A percentile compares a stretch with the other conserved stretches of the same genome.
These are phyloP conservation scores for Columbina picui DNA, from an alignment of 2,113 vertebrate genomes.

Conservation along the genomic window DNA sequence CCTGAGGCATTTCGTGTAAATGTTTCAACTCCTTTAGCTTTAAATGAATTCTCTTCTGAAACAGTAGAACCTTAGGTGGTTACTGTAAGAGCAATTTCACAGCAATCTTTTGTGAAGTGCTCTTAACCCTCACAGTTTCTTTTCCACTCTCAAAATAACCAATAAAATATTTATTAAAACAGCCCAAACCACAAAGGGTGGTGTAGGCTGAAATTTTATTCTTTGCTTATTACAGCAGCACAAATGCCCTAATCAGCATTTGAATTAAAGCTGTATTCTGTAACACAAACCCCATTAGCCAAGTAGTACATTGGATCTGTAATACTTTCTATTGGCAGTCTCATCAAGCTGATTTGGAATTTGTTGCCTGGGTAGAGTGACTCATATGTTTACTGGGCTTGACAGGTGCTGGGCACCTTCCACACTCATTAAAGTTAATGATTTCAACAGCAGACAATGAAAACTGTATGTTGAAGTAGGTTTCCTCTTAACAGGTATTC, in stretches of 20 bases:
- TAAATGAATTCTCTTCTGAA: constrained; percentile 61
- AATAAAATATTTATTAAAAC: constrained; percentile 72
- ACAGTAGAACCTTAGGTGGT: constrained; percentile 32
- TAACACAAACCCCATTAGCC: background rate
- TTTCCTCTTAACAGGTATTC: background rate
- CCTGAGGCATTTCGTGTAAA: constrained; percentile 26
- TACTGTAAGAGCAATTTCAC: constrained; percentile 57
- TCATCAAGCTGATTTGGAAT: constrained; percentile 40
- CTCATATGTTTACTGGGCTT: constrained; percentile 40
- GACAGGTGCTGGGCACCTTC: constrained; percentile 50
- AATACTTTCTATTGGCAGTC: background rate
- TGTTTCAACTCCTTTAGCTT: constrained; percentile 57
- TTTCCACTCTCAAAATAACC: background rate
- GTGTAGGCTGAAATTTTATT: background rate
- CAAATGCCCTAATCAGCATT: background rate
- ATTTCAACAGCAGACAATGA: background rate
- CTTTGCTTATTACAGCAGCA: background rate
- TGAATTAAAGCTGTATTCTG: background rate
- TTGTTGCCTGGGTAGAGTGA: constrained; percentile 21
- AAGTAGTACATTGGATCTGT: background rate
- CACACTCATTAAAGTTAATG: constrained; percentile 34
- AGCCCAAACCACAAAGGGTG: background rate
- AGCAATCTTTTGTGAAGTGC: background rate
- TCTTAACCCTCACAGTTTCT: constrained; percentile 2
- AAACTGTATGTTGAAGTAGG: background rate